Conservation (phyloP, 2,113 vertebrate species). For the Cebidichthys violaceus region DNA sequence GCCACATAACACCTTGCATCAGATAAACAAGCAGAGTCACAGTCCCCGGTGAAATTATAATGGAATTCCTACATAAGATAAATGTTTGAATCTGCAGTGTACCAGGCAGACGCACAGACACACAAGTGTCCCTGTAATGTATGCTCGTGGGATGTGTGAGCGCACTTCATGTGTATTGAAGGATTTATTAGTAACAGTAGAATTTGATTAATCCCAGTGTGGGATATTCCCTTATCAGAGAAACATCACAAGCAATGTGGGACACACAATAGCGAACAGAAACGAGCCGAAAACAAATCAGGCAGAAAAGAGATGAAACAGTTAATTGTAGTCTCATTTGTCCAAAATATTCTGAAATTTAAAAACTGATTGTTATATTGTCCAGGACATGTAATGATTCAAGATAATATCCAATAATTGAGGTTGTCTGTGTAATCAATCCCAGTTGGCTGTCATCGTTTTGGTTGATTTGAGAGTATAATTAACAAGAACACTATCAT, state of each 20-base stretch:
- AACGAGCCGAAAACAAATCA: slow-evolving; percentile 1
- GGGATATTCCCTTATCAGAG: slow-evolving; percentile 11
- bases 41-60: slow-evolving; percentile 60
- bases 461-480: neutral
- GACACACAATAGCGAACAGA: neutral
- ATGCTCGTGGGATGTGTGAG: slow-evolving; percentile 35
- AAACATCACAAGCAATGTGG: slow-evolving; percentile 15
- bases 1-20: slow-evolving; percentile 56
- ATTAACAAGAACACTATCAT: neutral
- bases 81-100: slow-evolving; percentile 24
- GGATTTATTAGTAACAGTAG: slow-evolving; percentile 42
- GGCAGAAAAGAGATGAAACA: neutral
- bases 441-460: neutral
- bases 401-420: slow-evolving; percentile 4
- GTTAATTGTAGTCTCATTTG: neutral
- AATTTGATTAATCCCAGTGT: slow-evolving; percentile 30
- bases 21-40: slow-evolving; percentile 60
- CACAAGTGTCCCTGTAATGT: slow-evolving; percentile 45
- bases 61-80: slow-evolving; percentile 56
- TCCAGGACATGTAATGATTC: slow-evolving; percentile 9
- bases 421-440: neutral
- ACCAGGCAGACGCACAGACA: slow-evolving; percentile 29
- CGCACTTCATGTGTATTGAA: slow-evolving; percentile 29
- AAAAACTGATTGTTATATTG: neutral
- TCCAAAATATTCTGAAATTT: neutral